Conservation (phyloP, 2,888 invertebrate species). For the Arctia plantaginis region DNA sequence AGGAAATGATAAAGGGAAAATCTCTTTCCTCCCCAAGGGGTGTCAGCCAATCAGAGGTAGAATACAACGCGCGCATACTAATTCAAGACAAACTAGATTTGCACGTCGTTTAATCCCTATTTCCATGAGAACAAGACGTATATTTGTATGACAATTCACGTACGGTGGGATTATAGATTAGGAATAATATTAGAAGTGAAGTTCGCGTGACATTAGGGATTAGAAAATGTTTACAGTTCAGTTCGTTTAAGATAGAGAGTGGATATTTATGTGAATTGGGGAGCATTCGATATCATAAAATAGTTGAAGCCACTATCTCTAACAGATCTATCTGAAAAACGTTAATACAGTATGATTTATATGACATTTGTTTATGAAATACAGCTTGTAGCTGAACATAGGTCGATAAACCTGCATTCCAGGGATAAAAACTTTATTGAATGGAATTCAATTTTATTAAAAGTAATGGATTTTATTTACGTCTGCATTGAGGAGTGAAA, state of each 20-base stretch:
- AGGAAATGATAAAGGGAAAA: conserved; percentile 75
- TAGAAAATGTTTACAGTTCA: conserved; percentile 36
- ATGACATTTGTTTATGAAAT: not conserved
- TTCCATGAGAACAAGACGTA: conserved; percentile 22
- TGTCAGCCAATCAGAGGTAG: conserved; percentile 77
- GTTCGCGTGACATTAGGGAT: conserved; percentile 42
- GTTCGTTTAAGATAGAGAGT: conserved; percentile 33
- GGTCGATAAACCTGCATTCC: not conserved
- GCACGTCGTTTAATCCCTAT: conserved; percentile 35
- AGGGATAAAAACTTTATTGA: not conserved
- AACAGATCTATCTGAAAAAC: not conserved
- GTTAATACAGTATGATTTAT: not conserved
- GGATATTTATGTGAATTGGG: conserved; percentile 44
- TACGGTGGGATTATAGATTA: conserved; percentile 34
- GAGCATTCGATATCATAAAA: conserved; percentile 13
- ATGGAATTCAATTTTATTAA: not conserved
- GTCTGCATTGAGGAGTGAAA: not conserved
- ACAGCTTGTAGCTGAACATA: not conserved
- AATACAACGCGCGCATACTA: conserved; percentile 74
- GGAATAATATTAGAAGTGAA: conserved; percentile 38
- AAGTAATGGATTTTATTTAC: not conserved
- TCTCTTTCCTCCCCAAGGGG: conserved; percentile 68
- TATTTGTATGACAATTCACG: conserved; percentile 22
- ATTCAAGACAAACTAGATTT: conserved; percentile 52
- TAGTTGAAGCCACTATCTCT: not conserved